Evolutionary conservation across 1,140 invertebrate genomes (phyloP).

Genomic region (Microplitis demolitor): DNA sequence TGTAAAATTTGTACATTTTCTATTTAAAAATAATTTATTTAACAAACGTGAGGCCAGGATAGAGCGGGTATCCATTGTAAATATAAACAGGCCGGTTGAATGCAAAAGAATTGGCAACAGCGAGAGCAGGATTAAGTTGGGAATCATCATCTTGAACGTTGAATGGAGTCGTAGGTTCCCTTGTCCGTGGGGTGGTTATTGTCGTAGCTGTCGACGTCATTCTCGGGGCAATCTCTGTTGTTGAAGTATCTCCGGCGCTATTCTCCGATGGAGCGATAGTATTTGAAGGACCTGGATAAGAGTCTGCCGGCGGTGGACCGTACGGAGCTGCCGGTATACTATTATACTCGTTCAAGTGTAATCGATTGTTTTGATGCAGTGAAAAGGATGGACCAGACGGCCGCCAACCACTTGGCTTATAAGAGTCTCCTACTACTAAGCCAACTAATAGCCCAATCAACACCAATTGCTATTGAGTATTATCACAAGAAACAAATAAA

Average conservation of each 20-base stretch:
- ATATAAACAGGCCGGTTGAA: constrained; percentile 56
- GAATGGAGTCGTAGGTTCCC: constrained; percentile 45
- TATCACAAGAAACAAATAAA: background rate
- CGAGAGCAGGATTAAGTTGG: constrained; percentile 47
- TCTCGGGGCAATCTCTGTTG: constrained; percentile 23
- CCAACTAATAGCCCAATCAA: constrained; percentile 2
- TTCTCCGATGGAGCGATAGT: constrained; percentile 25
- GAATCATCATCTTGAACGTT: constrained; percentile 41
- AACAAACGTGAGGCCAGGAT: constrained; percentile 34
- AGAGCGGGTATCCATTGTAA: constrained; percentile 47
- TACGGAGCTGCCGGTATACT: constrained; percentile 34
- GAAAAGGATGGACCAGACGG: constrained; percentile 12
- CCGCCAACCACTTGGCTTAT: constrained; percentile 28
- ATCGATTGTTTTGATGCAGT: constrained; percentile 34
- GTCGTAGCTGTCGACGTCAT: constrained; percentile 26
- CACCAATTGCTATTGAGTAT: background rate
- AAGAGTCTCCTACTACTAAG: background rate
- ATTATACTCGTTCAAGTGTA: constrained; percentile 39
- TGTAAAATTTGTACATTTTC: constrained; percentile 8
- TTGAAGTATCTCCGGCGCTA: constrained; percentile 9
- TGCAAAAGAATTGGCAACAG: constrained; percentile 56
- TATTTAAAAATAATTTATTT: constrained; percentile 32
- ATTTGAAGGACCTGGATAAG: constrained; percentile 8
- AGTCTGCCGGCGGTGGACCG: constrained; percentile 32
- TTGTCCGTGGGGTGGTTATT: constrained; percentile 43